phyloP scores from a whole-genome alignment of 2,113 vertebrate genomes.

The Chinchilla lanigera region DNA sequence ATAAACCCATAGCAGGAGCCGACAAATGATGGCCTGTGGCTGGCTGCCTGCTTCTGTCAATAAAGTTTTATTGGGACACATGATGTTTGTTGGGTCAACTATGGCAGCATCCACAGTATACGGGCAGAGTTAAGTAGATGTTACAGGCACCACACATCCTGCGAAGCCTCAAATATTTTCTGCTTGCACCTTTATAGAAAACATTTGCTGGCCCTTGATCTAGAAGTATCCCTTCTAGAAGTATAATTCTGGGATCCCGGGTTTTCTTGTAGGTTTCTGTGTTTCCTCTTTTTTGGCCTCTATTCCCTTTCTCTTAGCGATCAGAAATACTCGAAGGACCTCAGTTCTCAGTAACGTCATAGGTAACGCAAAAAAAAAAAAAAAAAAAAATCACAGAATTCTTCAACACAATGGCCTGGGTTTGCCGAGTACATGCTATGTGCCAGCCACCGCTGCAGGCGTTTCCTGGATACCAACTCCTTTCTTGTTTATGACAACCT shows the following conservation, averaged over 20 bases:
- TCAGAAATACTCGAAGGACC: background rate
- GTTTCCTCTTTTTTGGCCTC: background rate
- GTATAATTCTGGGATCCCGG: background rate
- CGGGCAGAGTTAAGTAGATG: background rate
- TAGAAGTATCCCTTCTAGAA: background rate
- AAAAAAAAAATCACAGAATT: background rate
- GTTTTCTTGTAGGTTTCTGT: background rate
- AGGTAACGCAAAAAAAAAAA: background rate
- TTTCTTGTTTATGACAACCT: background rate
- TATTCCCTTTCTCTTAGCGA: background rate
- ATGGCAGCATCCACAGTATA: fast-evolving
- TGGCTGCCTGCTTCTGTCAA: background rate
- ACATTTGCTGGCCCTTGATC: background rate
- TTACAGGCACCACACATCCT: background rate
- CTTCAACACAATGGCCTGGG: background rate
- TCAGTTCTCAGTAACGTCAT: background rate
- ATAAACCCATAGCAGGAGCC: background rate
- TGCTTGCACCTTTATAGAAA: background rate
- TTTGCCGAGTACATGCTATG: background rate
- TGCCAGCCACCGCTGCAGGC: background rate
- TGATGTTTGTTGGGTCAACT: background rate
- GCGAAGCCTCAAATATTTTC: background rate
- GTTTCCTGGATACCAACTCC: background rate
- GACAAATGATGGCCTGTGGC: background rate
- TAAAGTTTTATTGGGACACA: background rate